phyloP scores from a whole-genome alignment of 2,797 vertebrate species.

The Hipposideros larvatus region DNA sequence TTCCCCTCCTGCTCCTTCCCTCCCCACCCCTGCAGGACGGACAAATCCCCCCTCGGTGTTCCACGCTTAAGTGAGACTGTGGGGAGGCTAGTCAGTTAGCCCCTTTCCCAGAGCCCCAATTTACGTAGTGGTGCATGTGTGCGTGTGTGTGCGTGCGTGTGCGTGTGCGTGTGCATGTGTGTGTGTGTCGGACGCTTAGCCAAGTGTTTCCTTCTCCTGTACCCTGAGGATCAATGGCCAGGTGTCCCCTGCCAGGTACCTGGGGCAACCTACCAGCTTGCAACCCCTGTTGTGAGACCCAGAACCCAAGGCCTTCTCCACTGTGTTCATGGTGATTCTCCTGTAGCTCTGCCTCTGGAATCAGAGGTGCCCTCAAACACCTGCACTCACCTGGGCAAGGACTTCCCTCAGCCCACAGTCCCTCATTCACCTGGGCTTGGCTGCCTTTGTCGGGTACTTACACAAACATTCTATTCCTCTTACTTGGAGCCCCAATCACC shows the following conservation, averaged over 20 bases:
- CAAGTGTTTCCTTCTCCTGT: neutral
- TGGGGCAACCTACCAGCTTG: too few relatives aligned
- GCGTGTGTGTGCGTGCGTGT: fast-evolving
- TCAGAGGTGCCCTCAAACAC: neutral
- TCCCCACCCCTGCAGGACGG: fast-evolving
- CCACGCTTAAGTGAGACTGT: neutral
- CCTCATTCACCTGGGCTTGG: neutral
- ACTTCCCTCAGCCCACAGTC: neutral
- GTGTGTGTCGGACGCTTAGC: neutral
- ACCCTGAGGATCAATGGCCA: neutral
- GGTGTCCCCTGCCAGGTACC: neutral
- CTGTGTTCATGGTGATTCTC: too few relatives aligned
- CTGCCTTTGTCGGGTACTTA: neutral
- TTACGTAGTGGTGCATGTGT: fast-evolving
- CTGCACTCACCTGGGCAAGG: neutral
- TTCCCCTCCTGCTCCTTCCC: fast-evolving
- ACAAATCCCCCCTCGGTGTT: neutral
- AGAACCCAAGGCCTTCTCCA: neutral
- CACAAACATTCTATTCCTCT: neutral
- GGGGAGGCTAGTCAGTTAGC: neutral
- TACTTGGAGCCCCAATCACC: too few relatives aligned
- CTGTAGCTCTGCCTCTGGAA: neutral
- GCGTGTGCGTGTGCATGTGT: too few relatives aligned
- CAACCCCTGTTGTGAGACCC: neutral
- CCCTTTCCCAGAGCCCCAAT: neutral